Evolutionary conservation across 2,888 invertebrate genomes (phyloP), one percentile per base, ranked within the genome.

Genomic region (Bugula neritina): DNA sequence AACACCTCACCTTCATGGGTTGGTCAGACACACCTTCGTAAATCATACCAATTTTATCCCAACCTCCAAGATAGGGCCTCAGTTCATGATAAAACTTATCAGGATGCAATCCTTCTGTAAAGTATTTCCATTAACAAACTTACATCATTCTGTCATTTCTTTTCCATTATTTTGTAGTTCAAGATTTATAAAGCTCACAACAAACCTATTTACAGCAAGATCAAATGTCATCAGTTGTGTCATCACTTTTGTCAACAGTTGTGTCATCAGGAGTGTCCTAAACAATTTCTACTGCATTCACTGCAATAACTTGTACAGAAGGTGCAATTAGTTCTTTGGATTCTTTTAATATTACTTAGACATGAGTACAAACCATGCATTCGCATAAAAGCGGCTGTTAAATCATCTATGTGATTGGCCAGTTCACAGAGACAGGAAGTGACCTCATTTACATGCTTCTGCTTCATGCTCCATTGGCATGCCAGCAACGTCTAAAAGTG

Each of bases 281-380:
- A n/a, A n/a, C n/a, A n/a, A n/a, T n/a, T n/a, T n/a, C n/a, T n/a
- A n/a, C n/a, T n/a, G n/a, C n/a, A n/a, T n/a, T n/a, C n/a, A n/a
- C n/a, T n/a, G n/a, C n/a, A n/a, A n/a, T n/a, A n/a, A n/a, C n/a
- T n/a, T n/a, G n/a, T n/a, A n/a, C n/a, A n/a, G n/a, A n/a, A n/a
- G n/a, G n/a, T n/a, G n/a, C n/a, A n/a, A n/a, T n/a, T n/a, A n/a
- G n/a, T n/a, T n/a, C n/a, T n/a, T n/a, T n/a, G n/a, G n/a, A n/a
- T n/a, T n/a, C n/a, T n/a, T n/a, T n/a, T n/a, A n/a, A n/a, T n/a
- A n/a, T n/a, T n/a, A n/a, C n/a, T n/a, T n/a, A n/a, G n/a, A n/a
- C n/a, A n/a, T n/a, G n/a, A 63, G 31, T 25, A 63, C 63, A 13
- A 2, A 63, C 63, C 63, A 31, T 63, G 63, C 63, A 63, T 63